Evolutionary conservation across 2,888 invertebrate species (phyloP), one percentile per base, ranked within the genome.

Genomic region (Pachliopta kotzebuea): DNA sequence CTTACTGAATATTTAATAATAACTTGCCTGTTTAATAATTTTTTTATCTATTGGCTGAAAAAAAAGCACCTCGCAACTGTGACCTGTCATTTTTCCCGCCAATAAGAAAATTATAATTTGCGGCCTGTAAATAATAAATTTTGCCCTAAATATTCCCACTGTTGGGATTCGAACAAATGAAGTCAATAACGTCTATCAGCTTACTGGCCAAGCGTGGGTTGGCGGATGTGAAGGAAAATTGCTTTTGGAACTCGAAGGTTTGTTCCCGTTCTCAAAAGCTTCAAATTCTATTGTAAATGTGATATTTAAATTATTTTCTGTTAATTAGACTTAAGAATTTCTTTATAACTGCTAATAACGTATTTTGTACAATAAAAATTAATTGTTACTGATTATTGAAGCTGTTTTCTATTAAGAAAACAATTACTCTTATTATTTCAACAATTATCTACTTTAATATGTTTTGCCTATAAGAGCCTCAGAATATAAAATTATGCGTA

Each of bases 211-310:
- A 9, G 37, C 3, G 37, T 3, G 37, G 11, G 37, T 37, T 37
- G 37, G 37, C 14, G 37, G 11, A 37, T 11, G 4, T 37, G 4
- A 14, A 4, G 14, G 11, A 14, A 37, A 37, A 37, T 0, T 37
- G 37, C 14, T 37, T 14, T 37, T 37, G 11, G 11, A 37, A 37
- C 1, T 14, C 6, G 26, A 26, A 3, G 26, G 26, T 6, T 26
- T 26, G 3, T 26, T 26, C 26, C 6, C 26, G 26, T 4, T 26
- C 14, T 14, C 37, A 14, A 37, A n/a, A 14, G 37, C 37, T 37
- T 6, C 26, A 26, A 26, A 26, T 26, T 57, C 53, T 58, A 54
- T 23, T 63, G 58, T 63, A 63, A 58, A 63, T 63, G 58, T 53
- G 9, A 57, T 58, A 49, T 24, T 21, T 63, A 58, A 63, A 59